Evolutionary conservation across 2,888 invertebrate genomes (phyloP).

Genomic region (Leucozona laternaria): DNA sequence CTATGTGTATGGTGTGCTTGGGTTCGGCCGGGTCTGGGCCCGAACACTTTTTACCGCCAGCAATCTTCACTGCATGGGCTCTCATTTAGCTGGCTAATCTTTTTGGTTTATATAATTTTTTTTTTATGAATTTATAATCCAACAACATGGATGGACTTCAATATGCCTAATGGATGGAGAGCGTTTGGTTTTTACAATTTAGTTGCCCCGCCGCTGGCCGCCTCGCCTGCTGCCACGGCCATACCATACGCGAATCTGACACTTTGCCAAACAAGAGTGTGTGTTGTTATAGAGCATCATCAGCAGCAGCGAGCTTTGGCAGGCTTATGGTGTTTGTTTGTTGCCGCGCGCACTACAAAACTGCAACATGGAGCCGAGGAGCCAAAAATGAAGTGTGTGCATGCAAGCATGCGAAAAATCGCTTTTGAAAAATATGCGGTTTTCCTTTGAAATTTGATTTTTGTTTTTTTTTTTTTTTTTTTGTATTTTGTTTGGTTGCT

Average conservation of each 20-base stretch:
- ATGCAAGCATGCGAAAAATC: constrained; percentile 70
- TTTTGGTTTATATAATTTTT: constrained; percentile 3
- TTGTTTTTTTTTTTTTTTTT: constrained; percentile 16
- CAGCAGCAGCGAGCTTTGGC: constrained; percentile 38
- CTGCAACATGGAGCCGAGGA: constrained; percentile 16
- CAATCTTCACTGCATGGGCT: constrained; percentile 35
- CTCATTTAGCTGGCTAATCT: constrained; percentile 28
- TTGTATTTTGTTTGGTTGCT: not conserved
- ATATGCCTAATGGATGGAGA: constrained; percentile 64
- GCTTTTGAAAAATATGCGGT: constrained; percentile 53
- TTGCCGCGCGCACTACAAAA: constrained; percentile 7
- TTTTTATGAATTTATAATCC: constrained; percentile 47
- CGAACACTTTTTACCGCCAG: constrained; percentile 17
- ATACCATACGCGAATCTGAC: constrained; percentile 56
- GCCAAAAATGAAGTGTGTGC: constrained; percentile 33
- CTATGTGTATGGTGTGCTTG: not conserved
- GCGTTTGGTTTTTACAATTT: not conserved
- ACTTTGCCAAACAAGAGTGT: constrained; percentile 54
- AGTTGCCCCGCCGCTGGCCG: not conserved
- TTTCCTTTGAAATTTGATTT: constrained; percentile 60
- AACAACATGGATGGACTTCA: constrained; percentile 58
- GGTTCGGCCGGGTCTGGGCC: not conserved
- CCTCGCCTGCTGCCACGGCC: constrained; percentile 12
- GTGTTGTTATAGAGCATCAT: constrained; percentile 28
- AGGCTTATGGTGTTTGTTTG: constrained; percentile 22